A percentile compares a stretch with the other conserved stretches of the same genome.
Evolutionary conservation across 2,888 invertebrate species (phyloP).

Genomic region (Volucella bombylans): DNA sequence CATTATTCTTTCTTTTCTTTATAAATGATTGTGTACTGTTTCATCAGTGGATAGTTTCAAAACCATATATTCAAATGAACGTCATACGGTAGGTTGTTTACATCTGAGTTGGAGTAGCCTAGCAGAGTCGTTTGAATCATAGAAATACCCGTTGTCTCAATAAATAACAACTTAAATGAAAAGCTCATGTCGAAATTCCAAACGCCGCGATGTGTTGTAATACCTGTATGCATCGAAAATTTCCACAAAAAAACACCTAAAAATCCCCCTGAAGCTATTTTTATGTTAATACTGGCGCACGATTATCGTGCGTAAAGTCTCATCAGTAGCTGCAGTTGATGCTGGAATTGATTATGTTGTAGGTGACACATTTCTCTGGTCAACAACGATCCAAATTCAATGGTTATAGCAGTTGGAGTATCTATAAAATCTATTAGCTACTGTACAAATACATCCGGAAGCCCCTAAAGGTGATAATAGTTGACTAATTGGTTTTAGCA

Average conservation of each 20-base stretch:
- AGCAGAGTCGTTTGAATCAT: constrained; percentile 25
- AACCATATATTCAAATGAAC: constrained; percentile 28
- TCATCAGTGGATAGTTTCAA: constrained; percentile 20
- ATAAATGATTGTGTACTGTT: constrained; percentile 10
- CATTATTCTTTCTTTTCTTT: background rate
- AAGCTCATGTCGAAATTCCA: constrained; percentile 15
- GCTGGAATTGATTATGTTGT: too few relatives aligned
- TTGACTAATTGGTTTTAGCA: background rate
- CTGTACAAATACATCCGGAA: background rate
- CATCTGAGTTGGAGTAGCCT: constrained; percentile 9
- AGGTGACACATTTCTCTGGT: too few relatives aligned
- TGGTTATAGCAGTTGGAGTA: too few relatives aligned
- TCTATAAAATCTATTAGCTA: too few relatives aligned
- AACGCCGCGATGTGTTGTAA: constrained; percentile 7
- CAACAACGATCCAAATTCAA: too few relatives aligned
- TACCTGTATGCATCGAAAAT: constrained; percentile 3
- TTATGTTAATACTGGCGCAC: background rate
- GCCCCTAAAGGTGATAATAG: background rate
- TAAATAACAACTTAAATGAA: constrained; percentile 28
- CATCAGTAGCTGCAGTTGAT: constrained; percentile 13
- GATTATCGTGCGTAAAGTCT: background rate
- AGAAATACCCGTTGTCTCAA: constrained; percentile 29
- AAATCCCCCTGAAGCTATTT: background rate
- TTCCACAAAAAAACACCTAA: constrained; percentile 3
- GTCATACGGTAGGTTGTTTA: constrained; percentile 17